Evolutionary conservation across 2,888 invertebrate species (phyloP).

Genomic region (Euphydryas editha): DNA sequence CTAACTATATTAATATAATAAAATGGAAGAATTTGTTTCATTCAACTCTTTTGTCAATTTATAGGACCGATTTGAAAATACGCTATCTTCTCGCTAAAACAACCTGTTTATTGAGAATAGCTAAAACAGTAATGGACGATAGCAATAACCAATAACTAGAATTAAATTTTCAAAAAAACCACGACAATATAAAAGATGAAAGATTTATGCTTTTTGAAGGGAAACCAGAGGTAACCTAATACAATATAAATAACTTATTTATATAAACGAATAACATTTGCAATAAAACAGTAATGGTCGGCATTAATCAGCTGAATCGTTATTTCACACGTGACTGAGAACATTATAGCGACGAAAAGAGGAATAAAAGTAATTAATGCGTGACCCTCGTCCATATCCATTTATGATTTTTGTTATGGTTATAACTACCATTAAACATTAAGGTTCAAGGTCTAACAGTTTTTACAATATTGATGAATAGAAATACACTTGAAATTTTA

Average conservation of each 20-base stretch:
- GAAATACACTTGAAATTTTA: neutral
- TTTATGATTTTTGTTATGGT: slow-evolving; percentile 35
- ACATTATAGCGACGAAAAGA: slow-evolving; percentile 40
- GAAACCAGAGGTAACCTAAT: no score
- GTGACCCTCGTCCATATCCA: slow-evolving; percentile 39
- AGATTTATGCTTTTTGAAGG: no score
- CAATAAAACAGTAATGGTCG: slow-evolving; percentile 37
- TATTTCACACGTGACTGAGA: slow-evolving; percentile 43
- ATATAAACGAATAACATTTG: slow-evolving; percentile 22
- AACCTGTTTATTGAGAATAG: no score
- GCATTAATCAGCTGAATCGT: slow-evolving; percentile 47
- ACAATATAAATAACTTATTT: neutral
- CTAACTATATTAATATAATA: no score
- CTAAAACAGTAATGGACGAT: no score
- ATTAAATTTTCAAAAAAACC: no score
- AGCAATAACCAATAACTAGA: no score
- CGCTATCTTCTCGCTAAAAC: no score
- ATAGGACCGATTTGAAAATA: no score
- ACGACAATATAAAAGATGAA: no score
- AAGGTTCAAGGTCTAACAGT: slow-evolving; percentile 26
- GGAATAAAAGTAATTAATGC: slow-evolving; percentile 46
- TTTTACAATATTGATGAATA: neutral
- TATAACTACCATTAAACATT: slow-evolving; percentile 24
- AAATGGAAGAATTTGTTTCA: no score
- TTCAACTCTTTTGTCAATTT: no score